A percentile compares a stretch with the other conserved stretches of the same genome.
Evolutionary conservation across 2,888 invertebrate species (phyloP).

Genomic region (Dioctria rufipes): DNA sequence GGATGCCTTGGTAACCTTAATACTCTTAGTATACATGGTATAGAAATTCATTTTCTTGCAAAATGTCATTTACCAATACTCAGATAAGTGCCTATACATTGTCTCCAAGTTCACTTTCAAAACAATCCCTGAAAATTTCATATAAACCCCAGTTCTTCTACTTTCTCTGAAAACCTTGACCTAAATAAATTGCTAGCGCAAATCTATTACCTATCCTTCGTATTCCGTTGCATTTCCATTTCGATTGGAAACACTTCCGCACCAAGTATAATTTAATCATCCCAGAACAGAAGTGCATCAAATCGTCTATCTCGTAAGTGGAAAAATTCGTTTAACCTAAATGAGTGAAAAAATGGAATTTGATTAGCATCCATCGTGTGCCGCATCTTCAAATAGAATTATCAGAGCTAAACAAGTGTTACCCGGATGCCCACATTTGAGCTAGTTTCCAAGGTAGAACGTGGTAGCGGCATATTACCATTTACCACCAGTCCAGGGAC

Average conservation of each 20-base stretch:
- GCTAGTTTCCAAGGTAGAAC: background rate
- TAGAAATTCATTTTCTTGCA: too few species aligned
- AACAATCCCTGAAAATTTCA: background rate
- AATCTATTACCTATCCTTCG: background rate
- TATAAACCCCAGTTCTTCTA: background rate
- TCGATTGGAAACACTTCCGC: background rate
- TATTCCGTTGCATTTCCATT: conserved; percentile 55
- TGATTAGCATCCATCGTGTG: conserved; percentile 17
- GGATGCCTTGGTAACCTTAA: too few species aligned
- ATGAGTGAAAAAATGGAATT: conserved; percentile 7
- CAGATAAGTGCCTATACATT: too few species aligned
- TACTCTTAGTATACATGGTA: too few species aligned
- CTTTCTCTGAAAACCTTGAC: conserved; percentile 39
- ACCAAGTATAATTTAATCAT: background rate
- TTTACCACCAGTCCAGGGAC: background rate
- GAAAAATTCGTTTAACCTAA: conserved; percentile 34
- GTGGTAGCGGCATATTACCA: background rate
- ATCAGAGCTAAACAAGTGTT: background rate
- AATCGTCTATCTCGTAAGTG: conserved; percentile 1
- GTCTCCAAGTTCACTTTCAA: background rate
- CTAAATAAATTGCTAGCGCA: background rate
- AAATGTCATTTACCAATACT: background rate
- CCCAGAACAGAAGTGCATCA: background rate
- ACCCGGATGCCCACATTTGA: background rate
- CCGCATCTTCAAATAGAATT: conserved; percentile 2